Base-by-base conservation (phyloP, 2,888 invertebrate species). In the Acheta domesticus region DNA sequence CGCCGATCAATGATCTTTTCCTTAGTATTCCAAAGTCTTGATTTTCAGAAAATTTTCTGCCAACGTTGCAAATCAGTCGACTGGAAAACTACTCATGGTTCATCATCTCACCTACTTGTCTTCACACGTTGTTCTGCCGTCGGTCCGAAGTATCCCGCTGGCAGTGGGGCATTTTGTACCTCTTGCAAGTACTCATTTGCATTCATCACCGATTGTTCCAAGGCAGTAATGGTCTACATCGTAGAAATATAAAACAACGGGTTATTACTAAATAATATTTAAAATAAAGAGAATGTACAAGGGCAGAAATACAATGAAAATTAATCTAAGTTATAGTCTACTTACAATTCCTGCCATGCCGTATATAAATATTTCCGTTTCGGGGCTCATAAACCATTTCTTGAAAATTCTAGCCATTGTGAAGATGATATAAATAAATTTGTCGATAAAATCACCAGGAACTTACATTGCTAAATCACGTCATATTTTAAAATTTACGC, bases 261-360 rank as follows among this genome's bases (percentile, higher is more conserved):
- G 8, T 36, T 36, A 36, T 36, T 36, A 36, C 8, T 36, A 36
- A 8, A 0, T 36, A 5, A 36, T 36, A 36, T 36, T 36, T 36
- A 36, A 36, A 8, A 36, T 8, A 36, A 36, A 36, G 8, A 5
- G 5, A 5, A 36, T 12, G 62, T n/a, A 11, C 1, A 62, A 62
- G 62, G 11, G 4, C 16, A 2, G 2, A 62, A 62, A 16, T 16
- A 62, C 62, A 62, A 62, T 12, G n/a, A 5, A 62, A 62, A 14
- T 62, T 8, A 8, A 36, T 36, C 8, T 36, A 36, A 36, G 36
- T 36, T 36, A 36, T 8, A 36, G 8, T 36, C 8, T 62, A 62
- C 62, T 62, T 62, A 62, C 62, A 62, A 62, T 62, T 62, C 62
- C 62, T 19, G 62, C 62, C 62, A 62, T 62, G 62, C 62, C 62